These are phyloP conservation scores for Drosophila busckii DNA, from an alignment of 1,140 invertebrate species.

Conservation along the genomic window DNA sequence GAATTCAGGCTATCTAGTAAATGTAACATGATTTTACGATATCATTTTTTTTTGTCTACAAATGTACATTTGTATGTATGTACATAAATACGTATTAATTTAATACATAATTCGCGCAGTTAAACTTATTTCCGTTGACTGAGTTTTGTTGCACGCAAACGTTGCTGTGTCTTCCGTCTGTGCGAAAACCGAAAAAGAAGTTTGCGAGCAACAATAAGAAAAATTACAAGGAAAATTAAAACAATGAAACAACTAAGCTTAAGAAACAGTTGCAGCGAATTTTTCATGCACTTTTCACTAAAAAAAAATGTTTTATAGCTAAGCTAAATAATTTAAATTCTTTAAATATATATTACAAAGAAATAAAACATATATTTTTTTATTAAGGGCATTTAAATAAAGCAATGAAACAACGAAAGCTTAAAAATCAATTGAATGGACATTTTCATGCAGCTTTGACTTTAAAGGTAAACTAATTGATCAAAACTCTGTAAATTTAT, in stretches of 20 bases:
- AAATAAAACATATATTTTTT: no score
- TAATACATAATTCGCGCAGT: slow-evolving; percentile 36
- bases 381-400: no score
- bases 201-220: slow-evolving; percentile 42
- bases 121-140: slow-evolving; percentile 67
- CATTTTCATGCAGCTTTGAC: no score
- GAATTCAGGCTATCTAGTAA: slow-evolving; percentile 18
- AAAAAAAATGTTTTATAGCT: no score
- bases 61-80: background rate
- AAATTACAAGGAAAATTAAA: slow-evolving; percentile 29
- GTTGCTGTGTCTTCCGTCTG: slow-evolving; percentile 57
- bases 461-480: no score
- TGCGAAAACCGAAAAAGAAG: slow-evolving; percentile 42
- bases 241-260: slow-evolving; percentile 31
- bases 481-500: no score
- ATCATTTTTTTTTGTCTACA: background rate
- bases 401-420: no score
- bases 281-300: slow-evolving; percentile 22
- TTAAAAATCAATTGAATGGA: no score
- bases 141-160: slow-evolving; percentile 45
- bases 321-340: no score
- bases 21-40: slow-evolving; percentile 9
- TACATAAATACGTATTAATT: slow-evolving; percentile 30
- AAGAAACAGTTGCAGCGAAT: slow-evolving; percentile 29
- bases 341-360: no score